Evolutionary conservation across 2,113 vertebrate genomes (phyloP), one percentile per base, ranked within the genome.

Genomic region (Toxostoma redivivum): DNA sequence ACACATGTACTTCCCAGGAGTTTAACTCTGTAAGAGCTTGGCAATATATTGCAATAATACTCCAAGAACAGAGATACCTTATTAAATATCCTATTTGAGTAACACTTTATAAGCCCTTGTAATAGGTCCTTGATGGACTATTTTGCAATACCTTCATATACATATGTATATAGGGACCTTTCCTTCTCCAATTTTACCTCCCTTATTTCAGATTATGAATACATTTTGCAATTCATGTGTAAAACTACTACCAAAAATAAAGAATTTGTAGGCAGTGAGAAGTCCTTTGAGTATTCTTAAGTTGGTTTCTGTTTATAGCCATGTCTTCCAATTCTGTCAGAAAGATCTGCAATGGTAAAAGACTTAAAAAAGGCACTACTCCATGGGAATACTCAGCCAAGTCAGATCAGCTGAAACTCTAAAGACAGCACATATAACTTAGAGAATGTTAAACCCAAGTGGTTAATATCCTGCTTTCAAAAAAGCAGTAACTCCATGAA

Each of bases 281-380:
- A 82, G 86, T 28, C 97, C 86, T 38, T 57, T 40, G 33, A 98
- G 98, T 51, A 93, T 94, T 33, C 90, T 92, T 90, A 61, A 0
- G 72, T 14, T 73, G 8, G 21, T 81, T 92, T 80, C 54, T 77
- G 35, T 89, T 94, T 81, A 78, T 77, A 86, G 31, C 5, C 7
- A 48, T 94, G 69, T 98, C 97, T 70, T 98, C 98, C 0, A 98
- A 95, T 88, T 98, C 98, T 69, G 97, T 98, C 94, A 99, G 94
- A 95, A 99, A 99, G 70, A 99, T 98, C 98, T 98, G 70, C 40
- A 66, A 12, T 28, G 40, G 69, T 60, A 76, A 81, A 88, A 87
- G 57, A 40, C 35, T 83, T 44, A 5, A 8, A 61, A 69, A 90
- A 88, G 25, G n/a, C 64, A 54, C 17, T 7, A 12, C 30, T 85